Evolutionary conservation across 2,113 vertebrate genomes (phyloP).

Genomic region (Micronycteris hirsuta): DNA sequence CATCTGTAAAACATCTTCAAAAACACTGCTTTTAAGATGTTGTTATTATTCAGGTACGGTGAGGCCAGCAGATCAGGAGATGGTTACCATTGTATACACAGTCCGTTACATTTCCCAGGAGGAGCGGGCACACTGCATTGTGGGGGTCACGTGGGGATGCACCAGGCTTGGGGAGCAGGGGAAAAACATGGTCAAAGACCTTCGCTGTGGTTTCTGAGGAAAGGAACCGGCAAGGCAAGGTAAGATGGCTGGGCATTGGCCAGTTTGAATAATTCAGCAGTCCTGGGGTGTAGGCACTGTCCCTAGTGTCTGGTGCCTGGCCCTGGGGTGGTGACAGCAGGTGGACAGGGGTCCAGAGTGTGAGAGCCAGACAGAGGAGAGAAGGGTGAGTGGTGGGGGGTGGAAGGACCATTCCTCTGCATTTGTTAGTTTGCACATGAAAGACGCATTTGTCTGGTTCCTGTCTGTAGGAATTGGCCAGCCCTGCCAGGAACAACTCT

Average conservation of each 20-base stretch:
- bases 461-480: neutral
- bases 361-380: neutral
- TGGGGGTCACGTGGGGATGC: neutral
- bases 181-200: neutral
- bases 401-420: neutral
- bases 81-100: neutral
- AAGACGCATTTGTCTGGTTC: neutral
- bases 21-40: neutral
- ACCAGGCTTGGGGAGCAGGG: neutral
- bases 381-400: no score
- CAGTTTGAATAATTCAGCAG: neutral
- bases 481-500: neutral
- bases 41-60: neutral
- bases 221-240: neutral
- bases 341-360: no score
- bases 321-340: neutral
- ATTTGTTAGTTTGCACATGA: neutral
- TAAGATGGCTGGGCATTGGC: neutral
- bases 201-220: neutral
- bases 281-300: neutral
- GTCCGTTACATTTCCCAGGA: neutral
- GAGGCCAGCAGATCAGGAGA: neutral
- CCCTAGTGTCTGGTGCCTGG: neutral
- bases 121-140: neutral
- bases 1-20: neutral